A percentile compares a stretch with the other conserved stretches of the same genome.
Evolutionary conservation across 2,113 vertebrate genomes (phyloP).

Genomic region (Uropsilus gracilis): DNA sequence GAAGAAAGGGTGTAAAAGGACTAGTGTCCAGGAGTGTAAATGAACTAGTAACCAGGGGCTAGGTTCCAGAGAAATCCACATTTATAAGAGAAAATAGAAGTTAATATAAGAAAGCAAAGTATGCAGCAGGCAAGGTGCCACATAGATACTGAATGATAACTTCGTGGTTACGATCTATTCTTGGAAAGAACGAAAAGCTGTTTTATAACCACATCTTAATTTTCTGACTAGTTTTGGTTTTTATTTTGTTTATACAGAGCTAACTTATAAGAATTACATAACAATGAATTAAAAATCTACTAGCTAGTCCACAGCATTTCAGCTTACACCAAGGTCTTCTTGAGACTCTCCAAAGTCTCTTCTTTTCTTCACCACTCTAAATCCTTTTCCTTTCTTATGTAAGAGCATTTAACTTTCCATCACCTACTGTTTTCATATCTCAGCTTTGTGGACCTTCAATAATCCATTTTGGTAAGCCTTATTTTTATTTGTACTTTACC

Average conservation of each 20-base stretch:
- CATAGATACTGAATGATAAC: slow-evolving; percentile 67
- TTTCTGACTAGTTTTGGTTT: slow-evolving; percentile 25
- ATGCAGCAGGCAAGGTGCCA: slow-evolving; percentile 4
- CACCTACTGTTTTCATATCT: neutral
- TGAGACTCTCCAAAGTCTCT: neutral
- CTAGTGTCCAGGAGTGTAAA: neutral
- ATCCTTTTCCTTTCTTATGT: neutral
- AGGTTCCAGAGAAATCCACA: slow-evolving; percentile 52
- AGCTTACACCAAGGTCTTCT: neutral
- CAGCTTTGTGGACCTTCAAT: neutral
- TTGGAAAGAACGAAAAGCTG: slow-evolving; percentile 39
- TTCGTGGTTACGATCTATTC: slow-evolving; percentile 39
- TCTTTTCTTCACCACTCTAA: neutral
- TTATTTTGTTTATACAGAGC: slow-evolving; percentile 16
- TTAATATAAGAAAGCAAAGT: slow-evolving; percentile 60
- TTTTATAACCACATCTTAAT: slow-evolving; percentile 1
- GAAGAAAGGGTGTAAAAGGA: slow-evolving; percentile 31
- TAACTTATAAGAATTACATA: neutral
- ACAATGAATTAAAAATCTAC: neutral
- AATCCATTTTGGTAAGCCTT: neutral
- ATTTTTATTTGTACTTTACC: slow-evolving; percentile 83
- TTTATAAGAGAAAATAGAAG: slow-evolving; percentile 42
- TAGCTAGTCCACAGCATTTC: neutral
- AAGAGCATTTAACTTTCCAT: neutral
- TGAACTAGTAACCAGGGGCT: neutral